Conservation (phyloP, 2,797 vertebrate species). For the Coendou prehensilis region DNA sequence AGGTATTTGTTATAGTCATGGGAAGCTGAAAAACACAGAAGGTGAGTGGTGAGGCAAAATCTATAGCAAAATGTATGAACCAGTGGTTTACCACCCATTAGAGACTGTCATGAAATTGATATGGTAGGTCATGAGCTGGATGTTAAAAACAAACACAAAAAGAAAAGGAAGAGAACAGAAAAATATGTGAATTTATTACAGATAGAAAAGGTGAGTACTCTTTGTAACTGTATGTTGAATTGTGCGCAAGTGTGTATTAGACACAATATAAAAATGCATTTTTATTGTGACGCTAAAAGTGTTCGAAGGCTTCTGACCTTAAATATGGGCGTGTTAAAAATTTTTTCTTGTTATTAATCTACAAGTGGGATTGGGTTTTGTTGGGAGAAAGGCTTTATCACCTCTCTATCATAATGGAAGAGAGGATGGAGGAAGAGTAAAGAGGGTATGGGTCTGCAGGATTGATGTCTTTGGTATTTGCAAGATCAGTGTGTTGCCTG, state of each 20-base stretch:
- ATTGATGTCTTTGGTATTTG: neutral
- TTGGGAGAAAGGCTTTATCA: neutral
- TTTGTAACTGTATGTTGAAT: neutral
- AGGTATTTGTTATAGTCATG: neutral
- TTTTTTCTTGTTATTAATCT: neutral
- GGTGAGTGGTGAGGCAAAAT: neutral
- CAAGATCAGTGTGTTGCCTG: neutral
- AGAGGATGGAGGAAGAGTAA: neutral
- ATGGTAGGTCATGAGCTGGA: neutral
- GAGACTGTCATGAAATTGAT: neutral
- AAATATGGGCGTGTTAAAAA: neutral
- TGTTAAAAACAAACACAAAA: neutral
- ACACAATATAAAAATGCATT: neutral
- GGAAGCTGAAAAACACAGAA: neutral
- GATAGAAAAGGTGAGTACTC: neutral
- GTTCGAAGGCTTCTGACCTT: neutral
- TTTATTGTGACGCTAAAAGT: neutral
- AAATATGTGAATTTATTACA: neutral
- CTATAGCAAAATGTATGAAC: neutral
- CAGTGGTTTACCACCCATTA: neutral
- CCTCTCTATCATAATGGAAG: neutral
- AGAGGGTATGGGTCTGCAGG: neutral
- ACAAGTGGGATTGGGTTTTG: neutral
- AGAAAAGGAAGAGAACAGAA: constrained; percentile 28
- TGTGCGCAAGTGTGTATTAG: neutral